These are phyloP conservation scores for Xestia rhomboidea DNA, from an alignment of 2,888 invertebrate genomes.

Conservation along the genomic window DNA sequence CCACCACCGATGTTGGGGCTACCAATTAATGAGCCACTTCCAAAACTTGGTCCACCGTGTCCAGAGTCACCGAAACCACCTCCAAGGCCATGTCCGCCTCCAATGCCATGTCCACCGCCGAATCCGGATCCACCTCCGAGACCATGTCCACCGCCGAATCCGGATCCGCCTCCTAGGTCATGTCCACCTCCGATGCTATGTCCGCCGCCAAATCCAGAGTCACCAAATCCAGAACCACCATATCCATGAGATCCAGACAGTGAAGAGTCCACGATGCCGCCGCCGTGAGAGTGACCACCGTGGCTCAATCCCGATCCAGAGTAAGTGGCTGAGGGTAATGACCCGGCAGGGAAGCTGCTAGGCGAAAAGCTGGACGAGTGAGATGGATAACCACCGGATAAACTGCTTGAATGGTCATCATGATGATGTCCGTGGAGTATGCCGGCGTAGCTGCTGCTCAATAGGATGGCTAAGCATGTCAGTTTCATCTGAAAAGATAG, in stretches of 20 bases:
- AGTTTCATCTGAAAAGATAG: constrained; percentile 81
- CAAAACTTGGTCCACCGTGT: constrained; percentile 27
- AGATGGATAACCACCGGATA: constrained; percentile 55
- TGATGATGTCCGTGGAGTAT: constrained; percentile 78
- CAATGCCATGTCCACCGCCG: constrained; percentile 20
- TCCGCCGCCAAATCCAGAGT: constrained; percentile 25
- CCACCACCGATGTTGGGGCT: constrained; percentile 30
- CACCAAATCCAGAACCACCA: constrained; percentile 30
- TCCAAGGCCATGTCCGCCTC: constrained; percentile 10
- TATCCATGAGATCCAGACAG: constrained; percentile 31
- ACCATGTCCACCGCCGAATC: constrained; percentile 2
- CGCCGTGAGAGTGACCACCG: constrained; percentile 52
- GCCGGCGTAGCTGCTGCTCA: constrained; percentile 83
- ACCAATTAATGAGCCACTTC: constrained; percentile 35
- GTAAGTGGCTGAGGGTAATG: constrained; percentile 84
- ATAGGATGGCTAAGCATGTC: constrained; percentile 85
- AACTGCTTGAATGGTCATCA: constrained; percentile 62
- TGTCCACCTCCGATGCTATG: constrained; percentile 18
- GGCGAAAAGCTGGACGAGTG: constrained; percentile 83
- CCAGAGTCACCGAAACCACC: constrained; percentile 35
- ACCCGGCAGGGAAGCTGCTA: constrained; percentile 85
- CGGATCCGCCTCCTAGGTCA: constrained; percentile 7
- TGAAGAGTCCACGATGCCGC: constrained; percentile 37
- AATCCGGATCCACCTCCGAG: too few relatives aligned
- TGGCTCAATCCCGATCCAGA: constrained; percentile 73